Base-by-base conservation (phyloP, 2,797 vertebrate genomes). In the Clamator glandarius region DNA sequence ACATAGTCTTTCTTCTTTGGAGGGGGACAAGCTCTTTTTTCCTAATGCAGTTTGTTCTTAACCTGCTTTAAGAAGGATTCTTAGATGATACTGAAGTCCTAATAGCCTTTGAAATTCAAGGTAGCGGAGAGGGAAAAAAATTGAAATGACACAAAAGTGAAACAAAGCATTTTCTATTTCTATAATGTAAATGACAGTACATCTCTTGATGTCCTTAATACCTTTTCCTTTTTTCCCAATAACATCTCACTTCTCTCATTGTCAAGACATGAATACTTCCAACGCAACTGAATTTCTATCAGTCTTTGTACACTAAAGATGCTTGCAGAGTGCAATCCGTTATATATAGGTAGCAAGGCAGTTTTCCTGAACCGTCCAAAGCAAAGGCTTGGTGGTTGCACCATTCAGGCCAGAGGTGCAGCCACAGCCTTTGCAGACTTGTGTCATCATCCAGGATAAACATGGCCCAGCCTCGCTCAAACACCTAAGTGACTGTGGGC, bases 401-500 rank as follows among this genome's bases (percentile, higher is more conserved):
- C 17, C 12, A 18, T 6, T 64, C 54, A 35, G 62, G n/a, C 24
- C 44, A 31, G 55, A 66, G 16, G 24, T 4, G 1, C 16, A 11
- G 23, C 20, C 19, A 10, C 16, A 18, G 8, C 36, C 23, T 12
- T 3, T 19, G 15, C 16, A 63, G 33, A 8, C 33, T 15, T 3
- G 20, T 7, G 15, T 8, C 58, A 29, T 11, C n/a, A 3, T 0
- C 2, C 16, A 17, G n/a, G 9, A 46, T 13, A 33, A 73, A 14
- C 0, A 10, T 2, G 25, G 28, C 24, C 68, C 23, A 39, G n/a
- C 7, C 25, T 48, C 2, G 1, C 10, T 17, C 4, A 14, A 15
- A 39, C 10, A 4, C 31, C n/a, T n/a, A n/a, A n/a, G n/a, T n/a
- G n/a, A n/a, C n/a, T n/a, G n/a, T n/a, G n/a, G n/a, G n/a, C n/a